These are phyloP conservation scores for Sialis fuliginosa DNA, from an alignment of 2,888 invertebrate species.

Conservation along the genomic window DNA sequence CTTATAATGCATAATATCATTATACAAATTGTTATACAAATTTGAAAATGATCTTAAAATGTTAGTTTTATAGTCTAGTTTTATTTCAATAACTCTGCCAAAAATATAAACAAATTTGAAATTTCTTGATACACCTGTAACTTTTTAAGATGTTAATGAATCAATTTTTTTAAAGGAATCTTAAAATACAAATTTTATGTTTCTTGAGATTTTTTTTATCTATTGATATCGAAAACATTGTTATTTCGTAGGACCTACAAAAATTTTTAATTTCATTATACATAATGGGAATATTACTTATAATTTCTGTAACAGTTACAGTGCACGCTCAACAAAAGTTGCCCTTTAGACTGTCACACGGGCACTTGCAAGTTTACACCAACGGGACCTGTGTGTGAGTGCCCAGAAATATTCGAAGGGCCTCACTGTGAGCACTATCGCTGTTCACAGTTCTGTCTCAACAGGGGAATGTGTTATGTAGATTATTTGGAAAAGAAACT, in stretches of 20 bases:
- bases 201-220: neutral
- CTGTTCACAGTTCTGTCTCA: conserved; percentile 49
- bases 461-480: conserved; percentile 38
- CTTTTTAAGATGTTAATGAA: neutral
- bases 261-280: no score
- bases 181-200: neutral
- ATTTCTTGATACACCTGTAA: no score
- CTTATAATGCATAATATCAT: no score
- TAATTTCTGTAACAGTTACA: neutral
- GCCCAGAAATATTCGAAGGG: conserved; percentile 45
- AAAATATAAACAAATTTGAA: no score
- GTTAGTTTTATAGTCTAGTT: no score
- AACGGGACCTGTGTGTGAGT: conserved; percentile 41
- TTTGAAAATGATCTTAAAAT: no score
- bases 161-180: neutral
- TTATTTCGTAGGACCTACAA: no score
- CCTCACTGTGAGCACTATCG: conserved; percentile 47
- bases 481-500: conserved; percentile 17
- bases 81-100: no score
- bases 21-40: no score
- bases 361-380: conserved; percentile 37
- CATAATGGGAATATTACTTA: no score
- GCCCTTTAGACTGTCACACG: conserved; percentile 37
- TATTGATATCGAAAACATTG: neutral
- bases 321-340: conserved; percentile 15